Conservation (phyloP, 2,888 invertebrate species). For the Phytoseiulus persimilis region DNA sequence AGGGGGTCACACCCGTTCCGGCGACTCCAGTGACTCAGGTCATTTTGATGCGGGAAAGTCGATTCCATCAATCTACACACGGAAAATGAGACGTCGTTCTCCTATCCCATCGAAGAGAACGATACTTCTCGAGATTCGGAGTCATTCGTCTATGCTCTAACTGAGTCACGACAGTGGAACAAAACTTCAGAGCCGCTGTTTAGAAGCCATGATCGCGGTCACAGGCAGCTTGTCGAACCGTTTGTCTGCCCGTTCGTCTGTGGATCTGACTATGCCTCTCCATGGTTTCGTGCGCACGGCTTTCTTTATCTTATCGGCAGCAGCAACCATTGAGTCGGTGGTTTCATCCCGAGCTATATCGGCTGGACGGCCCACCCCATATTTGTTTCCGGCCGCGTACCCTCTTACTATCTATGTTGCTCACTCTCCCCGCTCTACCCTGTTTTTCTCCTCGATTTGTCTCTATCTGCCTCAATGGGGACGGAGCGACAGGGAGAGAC, state of each 20-base stretch:
- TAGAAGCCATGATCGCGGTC: too few relatives aligned
- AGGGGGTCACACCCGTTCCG: too few relatives aligned
- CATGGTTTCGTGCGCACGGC: neutral
- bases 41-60: too few relatives aligned
- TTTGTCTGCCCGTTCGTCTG: neutral
- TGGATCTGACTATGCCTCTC: neutral
- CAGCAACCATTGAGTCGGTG: neutral
- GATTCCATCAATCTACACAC: too few relatives aligned
- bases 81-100: too few relatives aligned
- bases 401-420: neutral
- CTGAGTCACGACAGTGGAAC: too few relatives aligned
- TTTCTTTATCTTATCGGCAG: neutral
- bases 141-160: too few relatives aligned
- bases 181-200: too few relatives aligned
- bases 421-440: neutral
- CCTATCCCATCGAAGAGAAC: too few relatives aligned
- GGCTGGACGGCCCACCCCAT: neutral
- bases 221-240: neutral
- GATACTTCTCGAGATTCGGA: too few relatives aligned
- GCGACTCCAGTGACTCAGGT: too few relatives aligned
- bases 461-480: neutral
- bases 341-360: neutral
- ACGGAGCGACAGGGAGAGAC: neutral
- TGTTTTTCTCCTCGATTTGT: neutral
- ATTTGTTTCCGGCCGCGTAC: neutral